phyloP scores from a whole-genome alignment of 2,888 invertebrate species.

The Patella depressa region DNA sequence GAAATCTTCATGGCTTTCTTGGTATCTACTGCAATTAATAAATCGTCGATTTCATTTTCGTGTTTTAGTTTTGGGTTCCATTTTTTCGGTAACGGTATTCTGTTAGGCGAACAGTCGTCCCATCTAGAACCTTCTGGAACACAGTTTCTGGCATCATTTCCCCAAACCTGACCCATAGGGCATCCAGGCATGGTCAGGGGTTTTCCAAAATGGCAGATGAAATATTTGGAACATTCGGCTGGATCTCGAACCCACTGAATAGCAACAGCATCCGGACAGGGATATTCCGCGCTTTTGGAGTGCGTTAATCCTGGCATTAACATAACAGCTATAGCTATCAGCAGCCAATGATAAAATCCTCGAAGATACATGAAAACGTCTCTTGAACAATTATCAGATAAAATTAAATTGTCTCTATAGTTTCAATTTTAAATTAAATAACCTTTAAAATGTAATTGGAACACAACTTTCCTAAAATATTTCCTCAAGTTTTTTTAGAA shows the following conservation, averaged over 20 bases:
- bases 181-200: conserved; percentile 43
- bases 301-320: background rate
- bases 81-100: background rate
- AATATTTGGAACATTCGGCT: conserved; percentile 38
- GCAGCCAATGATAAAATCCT: background rate
- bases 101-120: conserved; percentile 37
- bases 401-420: no score
- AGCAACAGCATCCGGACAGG: conserved; percentile 33
- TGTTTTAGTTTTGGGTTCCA: background rate
- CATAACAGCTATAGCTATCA: background rate
- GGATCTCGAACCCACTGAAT: conserved; percentile 42
- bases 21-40: background rate
- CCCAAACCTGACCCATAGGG: conserved; percentile 43
- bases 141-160: conserved; percentile 38
- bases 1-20: background rate
- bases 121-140: conserved; percentile 40
- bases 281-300: conserved; percentile 25
- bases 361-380: background rate
- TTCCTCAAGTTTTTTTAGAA: no score
- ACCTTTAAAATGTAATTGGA: no score
- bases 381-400: no score
- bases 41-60: background rate
- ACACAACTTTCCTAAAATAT: no score
- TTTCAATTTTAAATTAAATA: no score
- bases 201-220: conserved; percentile 43